phyloP scores from a whole-genome alignment of 2,888 invertebrate genomes.

The Pasiphila rectangulata region DNA sequence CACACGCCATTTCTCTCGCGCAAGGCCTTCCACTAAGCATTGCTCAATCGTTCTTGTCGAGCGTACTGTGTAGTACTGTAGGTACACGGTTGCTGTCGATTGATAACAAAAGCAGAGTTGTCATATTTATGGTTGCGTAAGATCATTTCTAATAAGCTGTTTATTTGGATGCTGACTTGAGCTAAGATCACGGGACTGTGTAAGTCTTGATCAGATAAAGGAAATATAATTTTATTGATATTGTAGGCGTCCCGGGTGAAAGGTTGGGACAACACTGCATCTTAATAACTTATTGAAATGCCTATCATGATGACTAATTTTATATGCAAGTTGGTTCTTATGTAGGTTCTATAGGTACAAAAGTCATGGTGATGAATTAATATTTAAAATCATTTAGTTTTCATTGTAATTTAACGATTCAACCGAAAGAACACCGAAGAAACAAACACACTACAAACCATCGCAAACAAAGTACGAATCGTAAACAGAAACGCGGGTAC shows the following conservation, averaged over 20 bases:
- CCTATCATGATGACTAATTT: too few relatives aligned
- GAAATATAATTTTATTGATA: too few relatives aligned
- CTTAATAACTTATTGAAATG: too few relatives aligned
- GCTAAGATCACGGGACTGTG: too few relatives aligned
- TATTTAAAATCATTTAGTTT: neutral
- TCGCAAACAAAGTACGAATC: conserved; percentile 49
- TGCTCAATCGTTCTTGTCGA: conserved; percentile 56
- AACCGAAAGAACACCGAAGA: conserved; percentile 8
- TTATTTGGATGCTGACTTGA: too few relatives aligned
- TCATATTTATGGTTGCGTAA: neutral
- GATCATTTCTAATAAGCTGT: too few relatives aligned
- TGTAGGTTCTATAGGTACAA: neutral
- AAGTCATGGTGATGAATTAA: neutral
- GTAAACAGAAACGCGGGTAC: conserved; percentile 54
- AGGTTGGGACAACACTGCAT: too few relatives aligned
- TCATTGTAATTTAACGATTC: conserved; percentile 8
- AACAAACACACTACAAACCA: conserved; percentile 34
- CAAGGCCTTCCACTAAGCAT: conserved; percentile 66
- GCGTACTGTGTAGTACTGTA: too few relatives aligned
- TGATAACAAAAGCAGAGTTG: conserved; percentile 31
- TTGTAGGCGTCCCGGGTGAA: too few relatives aligned
- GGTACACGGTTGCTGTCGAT: conserved; percentile 43
- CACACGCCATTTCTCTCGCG: conserved; percentile 67
- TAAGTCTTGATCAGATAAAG: too few relatives aligned
- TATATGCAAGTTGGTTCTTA: too few relatives aligned